These are phyloP conservation scores for Xiphophorus maculatus DNA, from an alignment of 2,113 vertebrate genomes.

Conservation along the genomic window DNA sequence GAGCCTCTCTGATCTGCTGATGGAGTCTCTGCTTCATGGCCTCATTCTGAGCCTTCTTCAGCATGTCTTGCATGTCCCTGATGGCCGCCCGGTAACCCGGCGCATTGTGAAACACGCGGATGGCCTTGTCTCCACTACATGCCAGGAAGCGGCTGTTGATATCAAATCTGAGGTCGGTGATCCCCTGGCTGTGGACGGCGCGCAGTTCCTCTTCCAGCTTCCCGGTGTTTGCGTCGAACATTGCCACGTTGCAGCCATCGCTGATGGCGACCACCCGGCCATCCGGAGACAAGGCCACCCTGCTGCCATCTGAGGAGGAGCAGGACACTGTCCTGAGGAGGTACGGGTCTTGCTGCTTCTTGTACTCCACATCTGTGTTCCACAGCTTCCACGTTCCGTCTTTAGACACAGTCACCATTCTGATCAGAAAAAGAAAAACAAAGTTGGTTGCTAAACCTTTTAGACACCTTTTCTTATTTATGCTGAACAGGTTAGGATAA, in stretches of 20 bases:
- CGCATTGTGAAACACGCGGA: slow-evolving; percentile 89
- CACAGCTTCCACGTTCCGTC: slow-evolving; percentile 96
- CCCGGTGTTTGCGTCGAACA: slow-evolving; percentile 82
- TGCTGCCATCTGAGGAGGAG: slow-evolving; percentile 74
- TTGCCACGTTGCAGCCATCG: slow-evolving; percentile 72
- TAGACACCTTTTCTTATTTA: too few species aligned
- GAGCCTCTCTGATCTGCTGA: slow-evolving; percentile 87
- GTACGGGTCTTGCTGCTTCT: slow-evolving; percentile 95
- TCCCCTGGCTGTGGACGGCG: slow-evolving; percentile 77
- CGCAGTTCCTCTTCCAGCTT: slow-evolving; percentile 86
- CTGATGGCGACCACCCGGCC: slow-evolving; percentile 86
- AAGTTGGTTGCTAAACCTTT: not conserved
- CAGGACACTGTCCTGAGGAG: slow-evolving; percentile 86
- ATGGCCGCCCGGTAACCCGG: slow-evolving; percentile 87
- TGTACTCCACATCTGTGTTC: slow-evolving; percentile 95
- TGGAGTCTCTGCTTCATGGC: slow-evolving; percentile 88
- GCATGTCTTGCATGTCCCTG: slow-evolving; percentile 87
- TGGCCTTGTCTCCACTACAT: slow-evolving; percentile 87
- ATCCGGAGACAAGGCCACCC: slow-evolving; percentile 87
- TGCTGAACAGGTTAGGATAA: too few species aligned
- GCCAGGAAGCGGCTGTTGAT: slow-evolving; percentile 85
- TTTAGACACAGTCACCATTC: slow-evolving; percentile 94
- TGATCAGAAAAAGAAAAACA: slow-evolving; percentile 48
- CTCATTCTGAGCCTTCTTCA: slow-evolving; percentile 86
- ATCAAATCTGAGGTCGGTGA: slow-evolving; percentile 88